These are phyloP conservation scores for Pollenia griseotomentosa DNA, from an alignment of 2,888 invertebrate species.

Conservation along the genomic window DNA sequence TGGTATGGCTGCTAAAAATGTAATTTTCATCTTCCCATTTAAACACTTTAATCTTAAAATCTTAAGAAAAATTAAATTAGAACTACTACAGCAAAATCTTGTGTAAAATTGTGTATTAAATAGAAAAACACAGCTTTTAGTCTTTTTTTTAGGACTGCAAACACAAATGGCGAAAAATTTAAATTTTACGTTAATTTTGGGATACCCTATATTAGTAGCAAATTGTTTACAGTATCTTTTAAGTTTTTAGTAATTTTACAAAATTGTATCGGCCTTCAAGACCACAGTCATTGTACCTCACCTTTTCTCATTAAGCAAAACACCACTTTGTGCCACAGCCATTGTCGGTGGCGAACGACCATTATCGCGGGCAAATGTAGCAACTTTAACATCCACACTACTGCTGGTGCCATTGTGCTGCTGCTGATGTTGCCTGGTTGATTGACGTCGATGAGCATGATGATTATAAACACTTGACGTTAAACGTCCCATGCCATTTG, in stretches of 20 bases:
- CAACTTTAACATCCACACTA: conserved; percentile 57
- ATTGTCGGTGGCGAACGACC: conserved; percentile 45
- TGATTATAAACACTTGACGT: conserved; percentile 67
- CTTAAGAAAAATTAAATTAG: too few relatives aligned
- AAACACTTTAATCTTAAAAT: too few relatives aligned
- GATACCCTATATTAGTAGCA: neutral
- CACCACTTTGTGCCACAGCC: conserved; percentile 78
- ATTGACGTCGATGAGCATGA: conserved; percentile 76
- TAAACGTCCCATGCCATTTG: conserved; percentile 48
- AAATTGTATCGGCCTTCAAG: conserved; percentile 78
- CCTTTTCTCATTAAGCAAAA: conserved; percentile 82
- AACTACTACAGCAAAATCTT: too few relatives aligned
- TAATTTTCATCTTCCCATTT: too few relatives aligned
- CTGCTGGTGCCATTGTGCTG: conserved; percentile 74
- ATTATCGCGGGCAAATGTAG: conserved; percentile 71
- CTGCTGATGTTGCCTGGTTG: conserved; percentile 78
- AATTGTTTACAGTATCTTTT: conserved; percentile 4
- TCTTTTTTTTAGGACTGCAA: too few relatives aligned
- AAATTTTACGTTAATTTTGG: too few relatives aligned
- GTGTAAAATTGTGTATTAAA: too few relatives aligned
- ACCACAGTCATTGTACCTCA: conserved; percentile 82
- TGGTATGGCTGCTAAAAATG: too few relatives aligned
- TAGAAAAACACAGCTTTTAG: too few relatives aligned
- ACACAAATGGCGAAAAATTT: too few relatives aligned
- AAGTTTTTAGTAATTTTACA: conserved; percentile 68